Percentiles rank a stretch among this genome's conserved stretches.
Evolutionary conservation across 2,888 invertebrate species (phyloP).

Genomic region (Dromius quadrimaculatus): DNA sequence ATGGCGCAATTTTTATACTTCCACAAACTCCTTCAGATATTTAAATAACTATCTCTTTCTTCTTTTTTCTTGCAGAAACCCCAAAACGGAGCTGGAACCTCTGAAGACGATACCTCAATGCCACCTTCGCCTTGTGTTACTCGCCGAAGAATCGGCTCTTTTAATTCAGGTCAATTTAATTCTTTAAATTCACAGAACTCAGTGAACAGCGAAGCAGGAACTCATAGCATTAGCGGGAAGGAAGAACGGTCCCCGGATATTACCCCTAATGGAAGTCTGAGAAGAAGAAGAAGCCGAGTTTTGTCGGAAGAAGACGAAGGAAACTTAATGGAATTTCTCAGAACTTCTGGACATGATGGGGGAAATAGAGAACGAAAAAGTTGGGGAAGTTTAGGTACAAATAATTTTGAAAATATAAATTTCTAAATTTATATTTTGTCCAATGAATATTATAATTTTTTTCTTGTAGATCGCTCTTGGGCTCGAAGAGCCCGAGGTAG

Average conservation of each 20-base stretch:
- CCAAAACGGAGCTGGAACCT: slow-evolving; percentile 68
- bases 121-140: slow-evolving; percentile 77
- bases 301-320: slow-evolving; percentile 87
- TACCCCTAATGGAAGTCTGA: slow-evolving; percentile 89
- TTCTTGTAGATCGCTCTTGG: slow-evolving; percentile 83
- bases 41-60: too few species aligned
- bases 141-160: slow-evolving; percentile 77
- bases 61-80: slow-evolving; percentile 58
- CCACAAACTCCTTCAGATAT: too few species aligned
- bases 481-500: slow-evolving; percentile 82
- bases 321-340: slow-evolving; percentile 86
- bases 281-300: slow-evolving; percentile 83
- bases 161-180: slow-evolving; percentile 66
- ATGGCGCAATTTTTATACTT: too few species aligned
- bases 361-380: slow-evolving; percentile 80
- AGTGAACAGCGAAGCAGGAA: slow-evolving; percentile 57
- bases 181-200: slow-evolving; percentile 47
- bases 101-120: slow-evolving; percentile 73
- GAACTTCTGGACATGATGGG: slow-evolving; percentile 82
- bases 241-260: slow-evolving; percentile 78
- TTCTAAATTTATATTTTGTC: background rate
- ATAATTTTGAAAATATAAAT: background rate
- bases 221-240: slow-evolving; percentile 59
- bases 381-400: slow-evolving; percentile 84
- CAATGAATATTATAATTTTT: background rate